Percentiles rank a stretch among this genome's conserved stretches.
Evolutionary conservation across 2,797 vertebrate genomes (phyloP).

Genomic region (Molothrus aeneus): DNA sequence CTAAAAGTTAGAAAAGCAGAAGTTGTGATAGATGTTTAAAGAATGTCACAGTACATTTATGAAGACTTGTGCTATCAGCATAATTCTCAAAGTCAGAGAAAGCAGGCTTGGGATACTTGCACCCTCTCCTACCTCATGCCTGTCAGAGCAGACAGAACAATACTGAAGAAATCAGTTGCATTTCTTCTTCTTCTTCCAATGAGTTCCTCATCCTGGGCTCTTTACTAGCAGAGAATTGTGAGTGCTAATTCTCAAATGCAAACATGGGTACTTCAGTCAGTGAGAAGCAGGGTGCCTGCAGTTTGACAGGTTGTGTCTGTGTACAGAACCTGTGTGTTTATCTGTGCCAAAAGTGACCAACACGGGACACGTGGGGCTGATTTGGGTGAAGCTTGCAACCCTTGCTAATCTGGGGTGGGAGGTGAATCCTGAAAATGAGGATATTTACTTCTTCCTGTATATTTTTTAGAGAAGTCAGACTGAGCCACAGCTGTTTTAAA

Average conservation of each 20-base stretch:
- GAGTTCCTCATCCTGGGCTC: background rate
- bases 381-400: background rate
- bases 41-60: accelerated
- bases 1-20: background rate
- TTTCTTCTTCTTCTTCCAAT: background rate
- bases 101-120: background rate
- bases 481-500: background rate
- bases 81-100: background rate
- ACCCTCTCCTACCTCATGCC: background rate
- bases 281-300: background rate
- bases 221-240: background rate
- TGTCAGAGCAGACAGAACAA: background rate
- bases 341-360: background rate
- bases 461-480: background rate
- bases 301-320: background rate
- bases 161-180: background rate
- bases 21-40: accelerated
- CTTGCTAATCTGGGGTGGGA: background rate
- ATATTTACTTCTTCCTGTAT: background rate
- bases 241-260: background rate
- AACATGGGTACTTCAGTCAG: background rate
- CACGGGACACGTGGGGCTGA: background rate
- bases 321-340: background rate
- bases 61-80: background rate
- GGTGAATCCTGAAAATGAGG: background rate